Base-by-base conservation (phyloP, 2,113 vertebrate species). In the Gobiocypris rarus region DNA sequence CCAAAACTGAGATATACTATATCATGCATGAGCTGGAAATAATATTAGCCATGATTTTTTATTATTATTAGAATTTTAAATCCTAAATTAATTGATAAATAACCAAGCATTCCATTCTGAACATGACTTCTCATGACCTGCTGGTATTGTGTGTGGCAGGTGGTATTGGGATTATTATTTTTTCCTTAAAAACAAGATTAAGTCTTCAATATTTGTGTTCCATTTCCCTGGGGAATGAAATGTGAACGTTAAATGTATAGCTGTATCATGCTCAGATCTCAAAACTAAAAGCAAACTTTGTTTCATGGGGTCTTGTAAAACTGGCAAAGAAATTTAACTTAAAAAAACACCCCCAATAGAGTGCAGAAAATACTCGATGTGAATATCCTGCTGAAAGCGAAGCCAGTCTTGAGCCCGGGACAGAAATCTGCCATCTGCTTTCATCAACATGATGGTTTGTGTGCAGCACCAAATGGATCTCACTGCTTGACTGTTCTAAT, bases 381-480 rank as follows among this genome's bases (percentile, higher is more conserved):
- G 38, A 45, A 71, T 43, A 24, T 45, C 5, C 69, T 45, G 22
- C 41, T 71, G 22, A 71, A 71, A 71, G n/a, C 24, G 1, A 45
- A 71, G 10, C 38, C 38, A 71, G 41, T 71, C 10, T 71, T 45
- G 41, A 71, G 41, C 38, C 38, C 24, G 69, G 13, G 45, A 70
- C 9, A 24, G 22, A 45, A 24, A 71, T 71, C 69, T 88, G 89
- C 91, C 91, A 92, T 93, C 92, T 93, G 91, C 88, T 91, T 87
- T 86, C 83, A 91, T 86, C 87, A 83, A 86, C 83, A 85, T 88
- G 86, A 89, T 86, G 86, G 87, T 91, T 89, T 91, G 88, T 83
- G 73, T 86, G 81, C 87, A 87, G 81, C 73, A 89, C 83, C 83
- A 84, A 90, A 91, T 85, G 74, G 83, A 71, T 71, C 38, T 71